These are phyloP conservation scores for Lophura nycthemera DNA, from an alignment of 2,113 vertebrate genomes.

Conservation along the genomic window DNA sequence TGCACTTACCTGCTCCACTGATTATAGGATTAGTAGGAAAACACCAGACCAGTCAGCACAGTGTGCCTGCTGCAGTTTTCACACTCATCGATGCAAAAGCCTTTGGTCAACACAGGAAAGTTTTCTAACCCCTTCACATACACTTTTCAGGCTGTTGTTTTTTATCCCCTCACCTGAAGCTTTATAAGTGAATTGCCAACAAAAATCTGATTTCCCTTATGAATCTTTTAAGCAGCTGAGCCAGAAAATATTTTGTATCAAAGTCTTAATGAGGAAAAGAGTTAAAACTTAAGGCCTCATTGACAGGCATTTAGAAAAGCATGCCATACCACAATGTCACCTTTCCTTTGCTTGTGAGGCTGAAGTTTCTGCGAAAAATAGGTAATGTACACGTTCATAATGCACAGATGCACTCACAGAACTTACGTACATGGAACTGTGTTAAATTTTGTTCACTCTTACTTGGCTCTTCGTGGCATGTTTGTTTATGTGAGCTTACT, in stretches of 20 bases:
- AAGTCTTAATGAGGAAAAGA: neutral
- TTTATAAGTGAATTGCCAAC: neutral
- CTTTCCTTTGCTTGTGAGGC: neutral
- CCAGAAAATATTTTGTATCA: neutral
- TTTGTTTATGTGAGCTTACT: neutral
- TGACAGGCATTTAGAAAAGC: neutral
- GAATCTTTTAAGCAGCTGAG: neutral
- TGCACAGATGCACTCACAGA: neutral
- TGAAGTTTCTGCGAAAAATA: neutral
- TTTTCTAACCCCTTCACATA: neutral
- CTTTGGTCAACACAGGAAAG: neutral
- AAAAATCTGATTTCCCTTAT: neutral
- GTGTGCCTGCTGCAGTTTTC: neutral
- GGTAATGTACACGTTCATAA: neutral
- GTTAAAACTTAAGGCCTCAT: neutral
- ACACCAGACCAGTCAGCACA: accelerated
- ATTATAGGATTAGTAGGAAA: neutral
- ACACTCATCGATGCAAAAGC: neutral
- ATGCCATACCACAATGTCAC: neutral
- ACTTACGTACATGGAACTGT: neutral
- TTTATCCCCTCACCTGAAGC: neutral
- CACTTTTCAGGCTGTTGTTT: neutral
- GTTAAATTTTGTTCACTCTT: neutral
- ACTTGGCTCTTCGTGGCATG: neutral
- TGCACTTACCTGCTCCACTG: neutral